Evolutionary conservation across 2,888 invertebrate species (phyloP), one percentile per base, ranked within the genome.

Genomic region (Lepidochitona cinerea): DNA sequence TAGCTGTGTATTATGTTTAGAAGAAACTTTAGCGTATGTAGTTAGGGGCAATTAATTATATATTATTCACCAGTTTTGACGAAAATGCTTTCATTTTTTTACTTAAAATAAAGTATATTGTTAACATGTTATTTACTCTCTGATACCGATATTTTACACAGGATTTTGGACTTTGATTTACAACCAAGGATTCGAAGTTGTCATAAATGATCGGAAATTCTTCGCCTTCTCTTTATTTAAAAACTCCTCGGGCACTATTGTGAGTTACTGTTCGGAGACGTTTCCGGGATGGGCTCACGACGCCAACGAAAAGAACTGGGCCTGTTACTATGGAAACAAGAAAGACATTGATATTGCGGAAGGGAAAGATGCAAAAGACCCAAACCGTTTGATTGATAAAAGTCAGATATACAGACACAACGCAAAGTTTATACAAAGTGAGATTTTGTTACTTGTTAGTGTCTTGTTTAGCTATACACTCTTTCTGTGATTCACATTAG

Each of bases 121-220:
- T n/a, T n/a, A n/a, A n/a, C n/a, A n/a, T n/a, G n/a, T n/a, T n/a
- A n/a, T n/a, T n/a, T n/a, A n/a, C n/a, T n/a, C n/a, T n/a, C n/a
- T n/a, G n/a, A n/a, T n/a, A n/a, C n/a, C n/a, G 29, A 53, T 72
- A 9, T 29, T 3, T 59, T 14, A 32, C 37, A 7, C 68, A 69
- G 91, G 91, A 9, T 83, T 83, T 41, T 91, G 91, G 91, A 91
- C 91, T 9, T 79, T 92, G 72, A 87, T 91, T 37, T 91, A 91
- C 79, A 91, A 91, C 78, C 90, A 85, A 81, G 91, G 91, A n/a
- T 91, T 92, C 78, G 91, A 91, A 80, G 86, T 91, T 0, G 81
- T 82, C 1, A 85, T 89, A 52, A 85, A 86, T 71, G 83, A 85
- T 23, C 74, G 88, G 41, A 88, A 87, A 68, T 91, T 88, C 79